These are phyloP conservation scores for Strigamia maritima DNA, from an alignment of 2,888 invertebrate species.

Conservation along the genomic window DNA sequence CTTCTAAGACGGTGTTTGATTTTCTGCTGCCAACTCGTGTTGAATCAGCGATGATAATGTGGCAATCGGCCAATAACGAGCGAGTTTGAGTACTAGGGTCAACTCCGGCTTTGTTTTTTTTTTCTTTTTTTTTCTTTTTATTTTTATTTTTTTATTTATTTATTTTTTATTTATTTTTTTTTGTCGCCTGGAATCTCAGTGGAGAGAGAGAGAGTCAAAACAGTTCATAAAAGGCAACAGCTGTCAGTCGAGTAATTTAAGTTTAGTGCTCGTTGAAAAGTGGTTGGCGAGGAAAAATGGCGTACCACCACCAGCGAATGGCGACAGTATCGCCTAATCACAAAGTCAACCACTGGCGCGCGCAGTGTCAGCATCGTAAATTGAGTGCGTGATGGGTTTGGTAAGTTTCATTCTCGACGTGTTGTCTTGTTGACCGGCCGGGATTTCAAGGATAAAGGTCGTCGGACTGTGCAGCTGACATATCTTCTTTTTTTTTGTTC, in stretches of 20 bases:
- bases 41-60: neutral
- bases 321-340: neutral
- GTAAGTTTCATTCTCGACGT: neutral
- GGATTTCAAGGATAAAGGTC: slow-evolving; percentile 19
- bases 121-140: neutral
- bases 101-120: no score
- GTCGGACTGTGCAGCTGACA: neutral
- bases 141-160: no score
- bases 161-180: no score
- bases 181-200: neutral
- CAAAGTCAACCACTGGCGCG: neutral
- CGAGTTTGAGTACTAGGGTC: neutral
- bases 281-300: neutral
- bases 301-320: no score
- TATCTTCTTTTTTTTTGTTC: neutral
- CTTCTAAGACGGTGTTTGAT: neutral
- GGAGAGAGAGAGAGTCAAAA: no score
- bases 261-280: neutral
- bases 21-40: neutral
- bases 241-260: neutral
- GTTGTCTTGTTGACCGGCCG: neutral
- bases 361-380: neutral
- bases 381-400: slow-evolving; percentile 18
- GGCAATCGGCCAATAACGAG: neutral
- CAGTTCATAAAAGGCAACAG: neutral